Evolutionary conservation across 1,140 invertebrate species (phyloP), one percentile per base, ranked within the genome.

Genomic region (Pogonomyrmex barbatus): DNA sequence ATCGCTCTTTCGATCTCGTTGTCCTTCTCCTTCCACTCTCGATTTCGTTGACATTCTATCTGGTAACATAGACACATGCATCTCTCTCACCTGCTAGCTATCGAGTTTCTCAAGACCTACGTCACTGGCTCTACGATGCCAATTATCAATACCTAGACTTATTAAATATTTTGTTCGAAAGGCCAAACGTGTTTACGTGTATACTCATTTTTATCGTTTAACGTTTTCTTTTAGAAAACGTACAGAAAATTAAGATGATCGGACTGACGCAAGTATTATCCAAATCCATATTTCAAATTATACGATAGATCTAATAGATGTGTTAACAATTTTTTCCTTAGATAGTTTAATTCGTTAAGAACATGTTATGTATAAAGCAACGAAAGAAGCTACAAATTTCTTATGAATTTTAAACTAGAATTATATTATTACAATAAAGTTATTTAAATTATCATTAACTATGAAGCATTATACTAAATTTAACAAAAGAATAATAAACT

Each of bases 1-100:
- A 70, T 17, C 56, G n/a, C 39, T 60, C 33, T 73, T 79, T 77
- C 82, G 63, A 68, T 70, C 75, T 68, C 45, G 76, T 42, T 47
- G 77, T 86, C 65, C 54, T 70, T 82, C 65, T 42, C 39, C 52
- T 50, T 42, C 47, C 65, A 60, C 52, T 71, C 24, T 2, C 54
- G 3, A 56, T 71, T 36, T 14, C 42, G 56, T 50, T 14, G 62
- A 83, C 58, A 77, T 67, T 84, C 86, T 85, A 75, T 58, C 17
- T 60, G 50, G 24, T 50, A 77, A 71, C 73, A 30, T 68, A 68
- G 60, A 82, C 60, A 85, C 87, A 81, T 76, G 73, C 81, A 58
- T 14, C 45, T 62, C 42, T 45, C 77, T 85, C 65, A 58, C 77
- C 36, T 63, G 10, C 54, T 9, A 4, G 36, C 83, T 76, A 47